A percentile compares a stretch with the other conserved stretches of the same genome.
These are phyloP conservation scores for Callipepla californica DNA, from an alignment of 2,113 vertebrate species.

Conservation along the genomic window DNA sequence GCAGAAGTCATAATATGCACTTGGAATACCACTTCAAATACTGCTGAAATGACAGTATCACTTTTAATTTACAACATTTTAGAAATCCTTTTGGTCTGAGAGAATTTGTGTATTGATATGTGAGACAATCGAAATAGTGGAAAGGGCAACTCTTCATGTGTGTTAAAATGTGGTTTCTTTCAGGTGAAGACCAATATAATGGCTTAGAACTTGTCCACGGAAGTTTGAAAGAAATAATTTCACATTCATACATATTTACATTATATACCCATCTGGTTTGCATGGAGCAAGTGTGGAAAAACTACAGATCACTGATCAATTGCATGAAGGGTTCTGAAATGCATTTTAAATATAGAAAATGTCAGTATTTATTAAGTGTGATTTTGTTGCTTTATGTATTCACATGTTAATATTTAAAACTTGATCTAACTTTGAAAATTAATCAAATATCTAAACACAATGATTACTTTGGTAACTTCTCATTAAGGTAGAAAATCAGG, in stretches of 20 bases:
- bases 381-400: not conserved
- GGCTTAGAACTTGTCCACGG: not conserved
- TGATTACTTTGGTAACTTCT: not conserved
- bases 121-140: not conserved
- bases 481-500: not conserved
- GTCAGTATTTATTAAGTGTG: not conserved
- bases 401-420: not conserved
- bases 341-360: not conserved
- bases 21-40: not conserved
- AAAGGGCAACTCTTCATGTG: not conserved
- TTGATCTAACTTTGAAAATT: not conserved
- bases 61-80: not conserved
- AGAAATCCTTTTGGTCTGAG: not conserved
- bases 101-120: not conserved
- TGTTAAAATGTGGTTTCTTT: not conserved
- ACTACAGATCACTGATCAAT: not conserved
- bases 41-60: not conserved
- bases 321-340: not conserved
- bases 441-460: not conserved
- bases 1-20: not conserved
- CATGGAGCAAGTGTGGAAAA: not conserved
- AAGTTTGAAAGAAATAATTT: not conserved
- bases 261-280: not conserved
- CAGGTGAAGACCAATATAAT: not conserved
- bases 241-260: not conserved